Evolutionary conservation across 2,888 invertebrate species (phyloP), one percentile per base, ranked within the genome.

Genomic region (Eurytoma californica): DNA sequence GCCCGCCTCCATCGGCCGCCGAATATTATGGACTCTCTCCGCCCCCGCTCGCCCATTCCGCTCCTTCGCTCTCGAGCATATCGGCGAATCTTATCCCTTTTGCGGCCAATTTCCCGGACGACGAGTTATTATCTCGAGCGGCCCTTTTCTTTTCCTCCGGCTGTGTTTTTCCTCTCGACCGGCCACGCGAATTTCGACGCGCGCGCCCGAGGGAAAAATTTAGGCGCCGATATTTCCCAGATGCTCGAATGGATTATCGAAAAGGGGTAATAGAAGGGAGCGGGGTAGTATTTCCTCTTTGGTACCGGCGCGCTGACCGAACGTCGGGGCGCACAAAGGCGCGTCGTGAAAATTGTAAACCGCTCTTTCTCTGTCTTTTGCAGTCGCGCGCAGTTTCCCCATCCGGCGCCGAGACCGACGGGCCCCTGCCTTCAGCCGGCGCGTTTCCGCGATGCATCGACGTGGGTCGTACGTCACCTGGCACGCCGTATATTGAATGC

Each of bases 81-180:
- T 28, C 51, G 63, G 65, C 60, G 16, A 18, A 63, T 58, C 63
- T 72, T 28, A 53, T 69, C 58, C 68, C 47, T 74, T 79, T 75
- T 61, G 47, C 70, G 74, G 58, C 63, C 74, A 70, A 75, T 79
- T 74, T 79, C n/a, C 65, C 49, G 51, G 63, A 39, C 69, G 70
- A 28, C 53, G 20, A 20, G 49, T 28, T 66, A 67, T 55, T 61
- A 78, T 72, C 24, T 53, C 12, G 14, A 9, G 39, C 47, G 18
- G 58, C 24, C 20, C 49, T 66, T 73, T n/a, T 74, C 55, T 30
- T 14, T 53, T 57, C 53, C n/a, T 69, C 47, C 16, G 12, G 60
- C 3, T 63, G 53, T 51, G 49, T 51, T 51, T 51, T 24, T 14
- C 28, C 53, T 24, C 30, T 24, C 16, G 49, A 16, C 4, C 20